Evolutionary conservation across 2,113 vertebrate species (phyloP).

Genomic region (Xiphophorus maculatus): DNA sequence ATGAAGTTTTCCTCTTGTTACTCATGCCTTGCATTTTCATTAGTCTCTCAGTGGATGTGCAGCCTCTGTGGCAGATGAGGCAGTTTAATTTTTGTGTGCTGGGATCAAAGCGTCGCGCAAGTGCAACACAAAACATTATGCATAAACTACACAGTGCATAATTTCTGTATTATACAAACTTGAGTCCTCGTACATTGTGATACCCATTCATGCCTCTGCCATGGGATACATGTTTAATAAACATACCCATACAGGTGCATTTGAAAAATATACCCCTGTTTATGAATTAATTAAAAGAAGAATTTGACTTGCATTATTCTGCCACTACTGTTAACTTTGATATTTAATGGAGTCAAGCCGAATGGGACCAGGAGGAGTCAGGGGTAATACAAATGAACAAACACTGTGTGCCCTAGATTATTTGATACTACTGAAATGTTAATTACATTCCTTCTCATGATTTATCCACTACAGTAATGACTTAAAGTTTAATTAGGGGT

Average conservation of each 20-base stretch:
- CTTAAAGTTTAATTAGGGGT: conserved; percentile 78
- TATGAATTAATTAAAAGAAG: conserved; percentile 29
- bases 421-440: conserved; percentile 73
- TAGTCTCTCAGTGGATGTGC: conserved; percentile 60
- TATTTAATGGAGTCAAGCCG: conserved; percentile 69
- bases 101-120: conserved; percentile 59
- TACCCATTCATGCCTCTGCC: neutral
- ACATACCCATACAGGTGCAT: neutral
- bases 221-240: neutral
- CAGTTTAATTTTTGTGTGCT: conserved; percentile 65
- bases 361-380: conserved; percentile 64
- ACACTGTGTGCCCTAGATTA: conserved; percentile 68
- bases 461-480: conserved; percentile 70
- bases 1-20: conserved; percentile 76
- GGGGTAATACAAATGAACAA: conserved; percentile 62
- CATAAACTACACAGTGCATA: neutral
- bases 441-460: conserved; percentile 75
- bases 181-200: neutral
- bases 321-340: conserved; percentile 66
- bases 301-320: conserved; percentile 59
- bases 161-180: neutral
- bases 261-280: conserved; percentile 4
- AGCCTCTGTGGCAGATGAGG: conserved; percentile 55
- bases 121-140: conserved; percentile 40
- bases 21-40: conserved; percentile 70